phyloP scores from a whole-genome alignment of 2,888 invertebrate species.

The Limnephilus auricula region DNA sequence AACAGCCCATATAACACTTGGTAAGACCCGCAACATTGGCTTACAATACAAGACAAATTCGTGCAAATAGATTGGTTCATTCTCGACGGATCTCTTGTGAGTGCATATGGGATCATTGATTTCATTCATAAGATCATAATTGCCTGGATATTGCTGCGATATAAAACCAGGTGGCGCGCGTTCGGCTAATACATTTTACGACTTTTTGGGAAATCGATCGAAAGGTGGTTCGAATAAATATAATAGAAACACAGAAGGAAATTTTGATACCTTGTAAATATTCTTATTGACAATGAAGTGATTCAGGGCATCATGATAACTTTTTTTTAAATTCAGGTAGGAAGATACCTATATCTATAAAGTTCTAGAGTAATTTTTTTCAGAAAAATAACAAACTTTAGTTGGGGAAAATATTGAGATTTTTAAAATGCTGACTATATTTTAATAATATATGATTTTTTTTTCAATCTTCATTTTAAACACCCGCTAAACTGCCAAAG shows the following conservation, averaged over 20 bases:
- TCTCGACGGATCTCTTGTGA: conserved; percentile 36
- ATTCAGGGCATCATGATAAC: neutral
- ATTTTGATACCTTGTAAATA: conserved; percentile 5
- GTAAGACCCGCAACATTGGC: conserved; percentile 19
- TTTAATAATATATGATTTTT: too few species aligned
- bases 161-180: conserved; percentile 62
- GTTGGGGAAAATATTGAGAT: too few species aligned
- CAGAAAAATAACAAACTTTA: too few species aligned
- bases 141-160: conserved; percentile 17
- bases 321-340: neutral
- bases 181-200: conserved; percentile 46
- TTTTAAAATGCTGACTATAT: too few species aligned
- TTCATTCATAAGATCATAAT: conserved; percentile 46
- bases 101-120: conserved; percentile 65
- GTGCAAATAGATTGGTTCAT: conserved; percentile 58
- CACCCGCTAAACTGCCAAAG: too few species aligned
- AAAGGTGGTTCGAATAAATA: conserved; percentile 41
- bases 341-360: too few species aligned
- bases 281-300: neutral
- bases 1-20: conserved; percentile 28
- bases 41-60: conserved; percentile 30
- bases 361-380: too few species aligned
- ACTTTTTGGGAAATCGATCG: conserved; percentile 31
- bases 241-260: neutral
- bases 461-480: too few species aligned